A percentile compares a stretch with the other conserved stretches of the same genome.
phyloP scores from a whole-genome alignment of 2,888 invertebrate genomes.

The Dascillus cervinus region DNA sequence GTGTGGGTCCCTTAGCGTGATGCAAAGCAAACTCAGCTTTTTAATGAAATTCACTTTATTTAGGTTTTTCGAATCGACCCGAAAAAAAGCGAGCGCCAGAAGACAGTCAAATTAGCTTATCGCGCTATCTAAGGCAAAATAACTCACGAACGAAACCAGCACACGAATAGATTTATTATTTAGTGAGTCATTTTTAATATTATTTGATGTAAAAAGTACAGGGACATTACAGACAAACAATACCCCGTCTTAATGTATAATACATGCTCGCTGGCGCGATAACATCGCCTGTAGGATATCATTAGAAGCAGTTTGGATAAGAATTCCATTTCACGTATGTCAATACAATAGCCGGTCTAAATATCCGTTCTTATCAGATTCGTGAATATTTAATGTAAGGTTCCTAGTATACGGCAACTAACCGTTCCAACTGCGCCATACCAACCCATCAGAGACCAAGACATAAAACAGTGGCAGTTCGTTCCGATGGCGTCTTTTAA shows the following conservation, averaged over 20 bases:
- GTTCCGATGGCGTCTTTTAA: too few relatives aligned
- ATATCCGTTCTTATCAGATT: constrained; percentile 22
- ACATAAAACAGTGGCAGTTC: constrained; percentile 4
- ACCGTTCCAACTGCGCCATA: constrained; percentile 1
- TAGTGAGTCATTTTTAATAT: constrained; percentile 40
- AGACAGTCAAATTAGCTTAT: too few relatives aligned
- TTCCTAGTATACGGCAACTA: constrained; percentile 1
- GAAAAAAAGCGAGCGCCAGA: too few relatives aligned
- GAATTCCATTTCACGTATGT: constrained; percentile 24
- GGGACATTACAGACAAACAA: constrained; percentile 27
- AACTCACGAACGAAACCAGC: too few relatives aligned
- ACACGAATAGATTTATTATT: constrained; percentile 38
- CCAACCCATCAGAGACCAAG: constrained; percentile 4
- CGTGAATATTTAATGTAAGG: constrained; percentile 23
- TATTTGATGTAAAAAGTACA: constrained; percentile 30
- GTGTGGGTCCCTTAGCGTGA: constrained; percentile 39
- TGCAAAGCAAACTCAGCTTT: constrained; percentile 39
- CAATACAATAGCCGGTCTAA: constrained; percentile 21
- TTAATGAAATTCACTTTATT: too few relatives aligned
- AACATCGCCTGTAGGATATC: constrained; percentile 21
- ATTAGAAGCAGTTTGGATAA: constrained; percentile 23
- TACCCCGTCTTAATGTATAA: constrained; percentile 33
- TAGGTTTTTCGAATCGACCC: too few relatives aligned
- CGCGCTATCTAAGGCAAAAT: too few relatives aligned
- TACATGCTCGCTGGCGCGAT: constrained; percentile 23